A percentile compares a stretch with the other conserved stretches of the same genome.
These are phyloP conservation scores for Drosophila kurseongensis DNA, from an alignment of 1,140 invertebrate species.

Conservation along the genomic window DNA sequence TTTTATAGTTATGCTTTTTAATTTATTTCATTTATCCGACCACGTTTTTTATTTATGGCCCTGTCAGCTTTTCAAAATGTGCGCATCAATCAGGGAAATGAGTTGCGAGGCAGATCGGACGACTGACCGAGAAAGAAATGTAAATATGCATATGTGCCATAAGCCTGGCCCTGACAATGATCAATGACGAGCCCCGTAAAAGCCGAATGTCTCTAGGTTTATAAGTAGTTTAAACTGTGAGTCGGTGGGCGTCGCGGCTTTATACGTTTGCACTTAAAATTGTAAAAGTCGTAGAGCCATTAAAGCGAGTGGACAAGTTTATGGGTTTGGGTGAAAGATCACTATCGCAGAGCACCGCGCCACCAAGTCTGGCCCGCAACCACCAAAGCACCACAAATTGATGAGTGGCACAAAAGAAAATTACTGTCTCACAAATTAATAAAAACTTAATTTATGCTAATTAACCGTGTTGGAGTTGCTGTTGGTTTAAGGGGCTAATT, in stretches of 20 bases:
- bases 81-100: conserved; percentile 79
- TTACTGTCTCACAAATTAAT: conserved; percentile 82
- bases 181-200: conserved; percentile 57
- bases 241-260: conserved; percentile 54
- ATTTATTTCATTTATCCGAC: conserved; percentile 73
- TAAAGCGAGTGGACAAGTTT: conserved; percentile 60
- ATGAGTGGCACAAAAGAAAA: conserved; percentile 66
- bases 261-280: conserved; percentile 49
- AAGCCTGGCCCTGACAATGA: conserved; percentile 66
- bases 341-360: conserved; percentile 50
- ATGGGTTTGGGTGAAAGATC: conserved; percentile 69
- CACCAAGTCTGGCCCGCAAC: conserved; percentile 66
- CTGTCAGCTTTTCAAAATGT: conserved; percentile 71
- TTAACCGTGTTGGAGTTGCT: conserved; percentile 32
- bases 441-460: conserved; percentile 82
- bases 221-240: conserved; percentile 26
- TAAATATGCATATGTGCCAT: conserved; percentile 60
- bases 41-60: conserved; percentile 65
- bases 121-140: conserved; percentile 72
- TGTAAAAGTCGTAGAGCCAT: conserved; percentile 61
- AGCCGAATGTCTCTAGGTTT: conserved; percentile 5
- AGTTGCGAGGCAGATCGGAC: conserved; percentile 65
- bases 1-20: conserved; percentile 76
- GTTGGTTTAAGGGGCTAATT: conserved; percentile 52
- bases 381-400: conserved; percentile 12